phyloP scores from a whole-genome alignment of 1,140 invertebrate species.

The Drosophila albomicans region DNA sequence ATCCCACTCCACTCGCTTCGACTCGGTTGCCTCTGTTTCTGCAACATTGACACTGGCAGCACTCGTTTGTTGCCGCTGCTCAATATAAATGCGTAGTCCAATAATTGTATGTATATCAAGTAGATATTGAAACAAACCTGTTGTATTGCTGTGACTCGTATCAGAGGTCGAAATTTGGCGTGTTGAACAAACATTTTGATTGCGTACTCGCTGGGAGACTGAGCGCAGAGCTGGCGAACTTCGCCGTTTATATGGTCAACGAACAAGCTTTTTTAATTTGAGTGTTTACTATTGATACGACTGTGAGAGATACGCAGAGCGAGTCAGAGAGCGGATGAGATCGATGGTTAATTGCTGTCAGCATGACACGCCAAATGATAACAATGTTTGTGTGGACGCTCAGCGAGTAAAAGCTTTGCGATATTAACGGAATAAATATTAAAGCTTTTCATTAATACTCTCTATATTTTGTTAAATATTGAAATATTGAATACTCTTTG shows the following conservation, averaged over 20 bases:
- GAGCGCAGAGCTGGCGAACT: background rate
- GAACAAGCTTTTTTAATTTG: background rate
- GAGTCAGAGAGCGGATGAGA: background rate
- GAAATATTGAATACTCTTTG: background rate
- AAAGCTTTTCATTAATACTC: background rate
- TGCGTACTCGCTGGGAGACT: constrained; percentile 10
- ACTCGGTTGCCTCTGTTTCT: background rate
- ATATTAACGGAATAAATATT: background rate
- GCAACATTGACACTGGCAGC: constrained; percentile 15
- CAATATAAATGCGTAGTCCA: background rate
- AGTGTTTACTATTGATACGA: background rate
- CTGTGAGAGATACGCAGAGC: background rate
- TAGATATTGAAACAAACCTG: constrained; percentile 18
- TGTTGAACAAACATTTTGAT: constrained; percentile 38
- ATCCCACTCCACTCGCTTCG: constrained; percentile 46
- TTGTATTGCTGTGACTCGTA: constrained; percentile 10
- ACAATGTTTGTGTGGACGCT: background rate
- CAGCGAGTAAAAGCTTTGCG: constrained; percentile 15
- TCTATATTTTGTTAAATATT: background rate
- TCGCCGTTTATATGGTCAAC: constrained; percentile 15
- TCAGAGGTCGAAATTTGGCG: constrained; percentile 18
- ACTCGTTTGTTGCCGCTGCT: constrained; percentile 54
- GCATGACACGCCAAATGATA: constrained; percentile 9
- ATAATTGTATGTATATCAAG: background rate
- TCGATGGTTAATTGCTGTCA: constrained; percentile 7